Evolutionary conservation across 2,113 vertebrate species (phyloP).

Genomic region (Blennius ocellaris): DNA sequence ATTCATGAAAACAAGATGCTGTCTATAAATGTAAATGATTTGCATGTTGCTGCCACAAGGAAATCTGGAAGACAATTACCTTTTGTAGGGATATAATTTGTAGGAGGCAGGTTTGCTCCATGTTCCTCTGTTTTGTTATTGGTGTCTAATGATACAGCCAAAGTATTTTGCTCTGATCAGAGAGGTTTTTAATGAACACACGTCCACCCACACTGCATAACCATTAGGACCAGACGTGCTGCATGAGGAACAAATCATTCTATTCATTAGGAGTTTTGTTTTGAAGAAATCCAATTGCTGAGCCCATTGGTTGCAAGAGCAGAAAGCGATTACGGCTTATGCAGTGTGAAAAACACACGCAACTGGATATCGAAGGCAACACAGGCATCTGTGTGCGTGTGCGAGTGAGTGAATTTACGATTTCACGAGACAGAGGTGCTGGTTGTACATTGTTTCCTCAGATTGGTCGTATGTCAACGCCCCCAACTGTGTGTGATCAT

Average conservation of each 20-base stretch:
- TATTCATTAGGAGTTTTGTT: conserved; percentile 31
- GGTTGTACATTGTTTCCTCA: conserved; percentile 28
- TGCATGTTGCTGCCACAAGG: background rate
- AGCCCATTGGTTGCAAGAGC: conserved; percentile 10
- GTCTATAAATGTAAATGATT: no score
- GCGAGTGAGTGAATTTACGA: background rate
- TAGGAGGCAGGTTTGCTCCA: background rate
- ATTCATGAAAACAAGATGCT: background rate
- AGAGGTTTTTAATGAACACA: conserved; percentile 48
- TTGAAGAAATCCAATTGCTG: conserved; percentile 9
- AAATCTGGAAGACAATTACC: background rate
- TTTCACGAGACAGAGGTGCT: conserved; percentile 18
- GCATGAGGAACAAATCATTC: conserved; percentile 40
- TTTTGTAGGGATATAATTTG: background rate
- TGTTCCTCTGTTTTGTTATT: background rate
- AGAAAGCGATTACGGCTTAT: conserved; percentile 22
- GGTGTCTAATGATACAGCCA: conserved; percentile 24
- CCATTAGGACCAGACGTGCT: conserved; percentile 44
- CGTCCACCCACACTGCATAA: conserved; percentile 20
- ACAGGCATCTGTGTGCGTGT: conserved; percentile 2
- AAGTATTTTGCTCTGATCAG: conserved; percentile 41
- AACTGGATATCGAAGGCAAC: conserved; percentile 27
- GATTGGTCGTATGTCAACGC: conserved; percentile 42
- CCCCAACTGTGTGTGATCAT: conserved; percentile 21
- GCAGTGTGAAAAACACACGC: conserved; percentile 8